Evolutionary conservation across 2,888 invertebrate genomes (phyloP).

Genomic region (Caenorhabditis zanzibari): DNA sequence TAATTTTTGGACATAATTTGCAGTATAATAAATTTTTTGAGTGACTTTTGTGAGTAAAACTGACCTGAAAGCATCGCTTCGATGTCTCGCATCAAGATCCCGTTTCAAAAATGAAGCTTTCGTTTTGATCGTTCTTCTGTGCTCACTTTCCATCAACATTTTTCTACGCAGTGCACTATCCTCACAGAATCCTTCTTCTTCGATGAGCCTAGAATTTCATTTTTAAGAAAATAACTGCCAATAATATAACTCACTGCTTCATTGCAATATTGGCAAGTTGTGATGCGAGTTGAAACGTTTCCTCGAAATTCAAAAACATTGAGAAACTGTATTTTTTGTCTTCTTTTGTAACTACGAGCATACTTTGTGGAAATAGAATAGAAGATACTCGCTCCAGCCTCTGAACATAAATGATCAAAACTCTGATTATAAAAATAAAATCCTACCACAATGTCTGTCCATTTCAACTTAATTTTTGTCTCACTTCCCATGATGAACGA

Average conservation of each 20-base stretch:
- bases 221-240: constrained; percentile 82
- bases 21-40: background rate
- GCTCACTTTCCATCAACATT: constrained; percentile 86
- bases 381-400: constrained; percentile 80
- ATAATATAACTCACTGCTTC: constrained; percentile 86
- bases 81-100: constrained; percentile 94
- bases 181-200: constrained; percentile 94
- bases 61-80: constrained; percentile 91
- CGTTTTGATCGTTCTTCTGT: constrained; percentile 85
- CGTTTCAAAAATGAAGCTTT: constrained; percentile 94
- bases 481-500: constrained; percentile 95
- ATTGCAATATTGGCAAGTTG: constrained; percentile 97
- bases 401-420: too few relatives aligned
- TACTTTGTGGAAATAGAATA: constrained; percentile 79
- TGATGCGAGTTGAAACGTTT: constrained; percentile 94
- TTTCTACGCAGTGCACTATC: constrained; percentile 92
- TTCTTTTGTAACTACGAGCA: constrained; percentile 79
- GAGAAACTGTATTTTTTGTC: constrained; percentile 89
- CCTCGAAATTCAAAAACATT: constrained; percentile 92
- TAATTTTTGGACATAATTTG: too few relatives aligned
- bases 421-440: background rate
- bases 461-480: constrained; percentile 91
- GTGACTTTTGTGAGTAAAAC: constrained; percentile 9
- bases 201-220: too few relatives aligned
- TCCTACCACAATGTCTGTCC: constrained; percentile 90